phyloP scores from a whole-genome alignment of 2,888 invertebrate genomes.

The Agonopterix heracliana region DNA sequence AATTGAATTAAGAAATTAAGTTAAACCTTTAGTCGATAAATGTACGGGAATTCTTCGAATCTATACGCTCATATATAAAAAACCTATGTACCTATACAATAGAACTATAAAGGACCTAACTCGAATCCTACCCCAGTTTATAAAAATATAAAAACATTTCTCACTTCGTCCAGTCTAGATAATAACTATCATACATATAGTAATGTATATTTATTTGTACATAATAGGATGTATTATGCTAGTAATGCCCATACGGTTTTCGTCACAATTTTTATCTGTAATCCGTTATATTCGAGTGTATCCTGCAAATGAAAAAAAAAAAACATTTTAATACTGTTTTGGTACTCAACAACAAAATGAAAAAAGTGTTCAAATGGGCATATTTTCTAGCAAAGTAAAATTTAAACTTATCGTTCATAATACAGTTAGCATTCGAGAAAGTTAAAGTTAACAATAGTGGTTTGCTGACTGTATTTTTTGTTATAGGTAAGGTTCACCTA shows the following conservation, averaged over 20 bases:
- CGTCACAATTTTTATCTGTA: constrained; percentile 58
- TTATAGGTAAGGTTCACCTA: too few species aligned
- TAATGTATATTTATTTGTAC: constrained; percentile 5
- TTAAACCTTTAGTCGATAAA: too few species aligned
- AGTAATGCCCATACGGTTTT: constrained; percentile 63
- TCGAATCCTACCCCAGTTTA: not conserved
- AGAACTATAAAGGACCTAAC: too few species aligned
- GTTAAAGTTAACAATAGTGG: too few species aligned
- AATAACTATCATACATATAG: not conserved
- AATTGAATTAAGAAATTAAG: too few species aligned
- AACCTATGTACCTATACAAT: too few species aligned
- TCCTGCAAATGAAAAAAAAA: constrained; percentile 55
- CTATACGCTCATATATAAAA: too few species aligned
- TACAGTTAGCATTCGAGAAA: not conserved
- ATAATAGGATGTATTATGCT: constrained; percentile 31
- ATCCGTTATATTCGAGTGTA: constrained; percentile 68
- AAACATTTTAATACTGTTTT: constrained; percentile 1
- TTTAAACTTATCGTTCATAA: not conserved
- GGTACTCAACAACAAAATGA: too few species aligned
- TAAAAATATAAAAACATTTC: constrained; percentile 27
- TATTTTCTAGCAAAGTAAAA: not conserved
- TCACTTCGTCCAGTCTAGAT: constrained; percentile 16
- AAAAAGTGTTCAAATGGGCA: too few species aligned
- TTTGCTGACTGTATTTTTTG: too few species aligned
- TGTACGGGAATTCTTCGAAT: too few species aligned